phyloP scores from a whole-genome alignment of 2,113 vertebrate species.

The Vulpes lagopus region DNA sequence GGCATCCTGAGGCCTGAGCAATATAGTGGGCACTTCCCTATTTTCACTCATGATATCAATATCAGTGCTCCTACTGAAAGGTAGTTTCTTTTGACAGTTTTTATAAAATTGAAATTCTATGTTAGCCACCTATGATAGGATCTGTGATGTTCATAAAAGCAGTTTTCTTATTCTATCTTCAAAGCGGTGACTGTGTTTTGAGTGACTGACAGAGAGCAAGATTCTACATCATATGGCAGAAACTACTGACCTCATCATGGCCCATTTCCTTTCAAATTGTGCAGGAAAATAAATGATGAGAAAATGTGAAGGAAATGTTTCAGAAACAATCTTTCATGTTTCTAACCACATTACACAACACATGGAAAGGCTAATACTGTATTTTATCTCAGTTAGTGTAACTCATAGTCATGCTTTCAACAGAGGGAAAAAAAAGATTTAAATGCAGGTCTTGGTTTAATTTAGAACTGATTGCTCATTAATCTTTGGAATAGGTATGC shows the following conservation, averaged over 20 bases:
- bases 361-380: conserved; percentile 80
- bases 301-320: conserved; percentile 84
- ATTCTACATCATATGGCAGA: conserved; percentile 78
- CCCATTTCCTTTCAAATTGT: conserved; percentile 86
- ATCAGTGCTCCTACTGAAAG: not conserved
- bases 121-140: conserved; percentile 56
- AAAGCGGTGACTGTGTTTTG: conserved; percentile 80
- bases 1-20: not conserved
- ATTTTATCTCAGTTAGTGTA: conserved; percentile 84
- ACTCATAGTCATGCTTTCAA: conserved; percentile 80
- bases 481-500: conserved; percentile 89
- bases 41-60: not conserved
- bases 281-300: conserved; percentile 84
- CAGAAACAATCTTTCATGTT: conserved; percentile 84
- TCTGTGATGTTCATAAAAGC: conserved; percentile 74
- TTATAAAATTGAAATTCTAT: conserved; percentile 72
- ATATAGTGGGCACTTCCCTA: not conserved
- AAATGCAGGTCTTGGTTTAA: conserved; percentile 86
- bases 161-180: conserved; percentile 75
- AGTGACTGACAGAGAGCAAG: conserved; percentile 81
- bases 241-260: conserved; percentile 78
- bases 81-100: conserved; percentile 62
- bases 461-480: conserved; percentile 90
- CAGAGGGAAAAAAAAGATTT: conserved; percentile 79
- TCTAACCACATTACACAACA: conserved; percentile 83